phyloP scores from a whole-genome alignment of 2,113 vertebrate genomes.

The Vombatus ursinus region DNA sequence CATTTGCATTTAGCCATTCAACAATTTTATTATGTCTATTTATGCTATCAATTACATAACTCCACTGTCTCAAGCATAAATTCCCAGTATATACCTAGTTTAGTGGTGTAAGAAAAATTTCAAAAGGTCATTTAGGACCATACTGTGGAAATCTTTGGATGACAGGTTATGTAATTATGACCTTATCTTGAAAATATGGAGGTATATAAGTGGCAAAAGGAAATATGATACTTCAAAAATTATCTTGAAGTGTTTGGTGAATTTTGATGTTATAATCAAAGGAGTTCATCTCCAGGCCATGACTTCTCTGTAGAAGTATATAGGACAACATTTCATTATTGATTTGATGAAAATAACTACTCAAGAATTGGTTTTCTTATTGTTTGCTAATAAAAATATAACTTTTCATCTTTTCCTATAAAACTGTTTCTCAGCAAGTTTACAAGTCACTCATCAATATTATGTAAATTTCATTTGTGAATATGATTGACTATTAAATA shows the following conservation, averaged over 20 bases:
- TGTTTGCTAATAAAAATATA: not conserved
- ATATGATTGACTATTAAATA: not conserved
- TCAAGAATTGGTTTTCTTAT: not conserved
- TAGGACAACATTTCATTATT: not conserved
- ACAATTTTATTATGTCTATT: not conserved
- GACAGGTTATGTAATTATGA: not conserved
- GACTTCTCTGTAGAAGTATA: not conserved
- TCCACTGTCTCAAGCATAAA: not conserved
- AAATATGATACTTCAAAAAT: not conserved
- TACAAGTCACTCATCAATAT: not conserved
- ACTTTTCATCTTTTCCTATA: not conserved
- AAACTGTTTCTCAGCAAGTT: not conserved
- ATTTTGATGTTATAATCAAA: not conserved
- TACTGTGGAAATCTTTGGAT: not conserved
- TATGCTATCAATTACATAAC: not conserved
- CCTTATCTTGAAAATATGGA: no score
- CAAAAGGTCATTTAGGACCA: not conserved
- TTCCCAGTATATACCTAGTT: not conserved
- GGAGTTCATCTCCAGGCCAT: not conserved
- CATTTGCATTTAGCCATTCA: not conserved
- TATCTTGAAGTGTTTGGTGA: not conserved
- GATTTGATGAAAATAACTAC: not conserved
- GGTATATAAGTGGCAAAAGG: not conserved
- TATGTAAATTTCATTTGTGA: not conserved
- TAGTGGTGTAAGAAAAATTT: not conserved